These are phyloP conservation scores for Tretioscincus oriximinensis DNA, from an alignment of 2,113 vertebrate species.

Conservation along the genomic window DNA sequence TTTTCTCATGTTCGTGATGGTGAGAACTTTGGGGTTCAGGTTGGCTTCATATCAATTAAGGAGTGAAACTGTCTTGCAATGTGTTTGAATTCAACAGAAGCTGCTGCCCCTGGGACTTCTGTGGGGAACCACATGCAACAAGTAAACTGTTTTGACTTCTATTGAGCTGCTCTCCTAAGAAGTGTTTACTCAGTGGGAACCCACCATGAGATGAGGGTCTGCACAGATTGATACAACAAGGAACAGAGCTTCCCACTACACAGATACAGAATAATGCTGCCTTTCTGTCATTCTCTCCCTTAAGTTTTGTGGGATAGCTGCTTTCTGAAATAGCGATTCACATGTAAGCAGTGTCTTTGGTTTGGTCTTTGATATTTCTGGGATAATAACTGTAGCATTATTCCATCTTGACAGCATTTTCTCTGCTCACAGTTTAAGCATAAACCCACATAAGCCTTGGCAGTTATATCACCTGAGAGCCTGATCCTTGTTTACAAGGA, in stretches of 20 bases:
- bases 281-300: background rate
- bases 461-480: no score
- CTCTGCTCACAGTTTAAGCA: no score
- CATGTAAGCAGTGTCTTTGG: background rate
- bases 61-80: conserved; percentile 40
- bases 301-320: background rate
- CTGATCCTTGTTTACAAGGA: no score
- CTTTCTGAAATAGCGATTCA: background rate
- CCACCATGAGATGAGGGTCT: background rate
- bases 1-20: conserved; percentile 91
- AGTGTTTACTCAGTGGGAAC: background rate
- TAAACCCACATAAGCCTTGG: no score
- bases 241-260: background rate
- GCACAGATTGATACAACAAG: background rate
- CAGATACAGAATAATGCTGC: background rate
- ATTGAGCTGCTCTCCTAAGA: background rate
- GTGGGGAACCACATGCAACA: background rate
- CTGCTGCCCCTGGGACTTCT: background rate
- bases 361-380: no score
- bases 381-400: no score
- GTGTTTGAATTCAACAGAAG: background rate
- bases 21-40: conserved; percentile 87
- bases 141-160: background rate
- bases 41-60: conserved; percentile 89
- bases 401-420: no score